Percentiles rank a stretch among this genome's conserved stretches.
Evolutionary conservation across 1,140 invertebrate species (phyloP).

Genomic region (Drosophila setifemur): DNA sequence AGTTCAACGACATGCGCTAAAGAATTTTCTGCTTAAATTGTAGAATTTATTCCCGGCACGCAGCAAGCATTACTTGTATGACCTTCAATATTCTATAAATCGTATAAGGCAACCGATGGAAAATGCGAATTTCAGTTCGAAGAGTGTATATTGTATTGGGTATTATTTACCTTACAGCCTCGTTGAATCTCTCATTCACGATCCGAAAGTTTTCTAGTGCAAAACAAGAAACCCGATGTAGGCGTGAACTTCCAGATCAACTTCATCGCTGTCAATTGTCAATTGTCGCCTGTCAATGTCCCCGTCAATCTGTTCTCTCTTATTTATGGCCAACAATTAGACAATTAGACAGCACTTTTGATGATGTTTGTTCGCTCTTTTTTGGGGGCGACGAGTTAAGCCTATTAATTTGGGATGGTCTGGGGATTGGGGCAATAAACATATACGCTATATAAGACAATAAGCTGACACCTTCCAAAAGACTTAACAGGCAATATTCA

Average conservation of each 20-base stretch:
- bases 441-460: slow-evolving; percentile 6
- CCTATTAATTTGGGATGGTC: slow-evolving; percentile 55
- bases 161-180: slow-evolving; percentile 5
- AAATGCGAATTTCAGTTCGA: slow-evolving; percentile 29
- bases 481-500: slow-evolving; percentile 27
- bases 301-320: slow-evolving; percentile 25
- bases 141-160: background rate
- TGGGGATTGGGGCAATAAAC: slow-evolving; percentile 22
- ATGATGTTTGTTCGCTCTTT: slow-evolving; percentile 21
- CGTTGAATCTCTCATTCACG: background rate
- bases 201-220: slow-evolving; percentile 6
- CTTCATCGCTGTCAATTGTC: slow-evolving; percentile 15
- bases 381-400: slow-evolving; percentile 41
- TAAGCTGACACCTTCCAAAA: slow-evolving; percentile 36
- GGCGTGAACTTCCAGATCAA: slow-evolving; percentile 35
- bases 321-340: slow-evolving; percentile 65
- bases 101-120: slow-evolving; percentile 10
- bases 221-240: slow-evolving; percentile 12
- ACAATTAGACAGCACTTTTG: slow-evolving; percentile 56
- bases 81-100: slow-evolving; percentile 66
- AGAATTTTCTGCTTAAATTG: slow-evolving; percentile 15
- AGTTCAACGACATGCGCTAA: slow-evolving; percentile 58
- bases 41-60: slow-evolving; percentile 60
- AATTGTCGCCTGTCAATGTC: slow-evolving; percentile 48
- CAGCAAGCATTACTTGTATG: slow-evolving; percentile 56